Base-by-base conservation (phyloP, 2,797 vertebrate genomes). In the Pogoniulus pusillus region DNA sequence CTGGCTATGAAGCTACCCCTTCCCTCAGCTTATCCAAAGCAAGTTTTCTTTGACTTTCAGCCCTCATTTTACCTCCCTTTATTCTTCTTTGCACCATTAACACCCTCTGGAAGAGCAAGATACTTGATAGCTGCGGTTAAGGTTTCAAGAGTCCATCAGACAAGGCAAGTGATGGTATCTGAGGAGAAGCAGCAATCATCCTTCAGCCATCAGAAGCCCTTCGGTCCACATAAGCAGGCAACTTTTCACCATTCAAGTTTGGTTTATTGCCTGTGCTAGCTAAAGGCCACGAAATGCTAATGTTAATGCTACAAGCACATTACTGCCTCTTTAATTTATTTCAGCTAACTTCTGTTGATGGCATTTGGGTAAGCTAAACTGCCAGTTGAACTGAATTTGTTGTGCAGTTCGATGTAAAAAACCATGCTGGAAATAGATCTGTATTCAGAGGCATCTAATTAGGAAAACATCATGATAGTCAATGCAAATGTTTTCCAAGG, bases 241-340 rank as follows among this genome's bases (percentile, higher is more conserved):
- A 85, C 32, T 76, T 93, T 15, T 92, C 81, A 84, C 74, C 35
- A 47, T 35, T 43, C 43, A 24, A 26, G 30, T n/a, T 32, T 94
- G 39, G 85, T 87, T 95, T 96, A 94, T 87, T 81, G 93, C 93
- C 89, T 79, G 39, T 87, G 66, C 53, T 71, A 51, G 58, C 89
- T 85, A 92, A 94, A 93, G 91, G 89, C 92, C 91, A 94, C 29
- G n/a, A 82, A 87, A 96, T 94, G 94, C 82, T 92, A 94, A 96
- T 92, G 93, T 85, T 68, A 94, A 87, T 5, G 75, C 96, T 71
- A 69, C 18, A 9, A 96, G 94, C 96, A 49, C 32, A 64, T 75
- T 94, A 60, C 92, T 96, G 94, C 89, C 95, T 96, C 96, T 97
- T 94, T 96, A 94, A 95, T 95, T 97, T 88, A 96, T 95, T 93